A percentile compares a stretch with the other conserved stretches of the same genome.
Evolutionary conservation across 1,140 invertebrate genomes (phyloP).

Genomic region (Solenopsis invicta): DNA sequence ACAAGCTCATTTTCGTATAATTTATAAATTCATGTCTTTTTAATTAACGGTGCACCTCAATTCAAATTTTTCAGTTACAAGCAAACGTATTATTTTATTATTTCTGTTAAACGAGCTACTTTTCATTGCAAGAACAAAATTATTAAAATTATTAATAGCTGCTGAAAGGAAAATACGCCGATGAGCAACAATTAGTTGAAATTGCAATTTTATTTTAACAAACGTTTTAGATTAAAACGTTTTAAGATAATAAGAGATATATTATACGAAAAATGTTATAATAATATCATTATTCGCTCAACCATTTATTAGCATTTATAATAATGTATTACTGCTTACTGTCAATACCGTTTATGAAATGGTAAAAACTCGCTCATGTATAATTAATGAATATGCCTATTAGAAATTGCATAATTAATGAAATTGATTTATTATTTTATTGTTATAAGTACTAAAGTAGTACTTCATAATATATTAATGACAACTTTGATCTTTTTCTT

Average conservation of each 20-base stretch:
- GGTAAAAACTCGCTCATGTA: conserved; percentile 16
- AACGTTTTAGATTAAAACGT: not conserved
- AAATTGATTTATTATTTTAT: conserved; percentile 8
- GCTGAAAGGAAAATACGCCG: not conserved
- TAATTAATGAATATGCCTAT: conserved; percentile 29
- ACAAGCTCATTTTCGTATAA: conserved; percentile 7
- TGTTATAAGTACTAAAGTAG: conserved; percentile 7
- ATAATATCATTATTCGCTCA: not conserved
- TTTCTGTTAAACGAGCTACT: conserved; percentile 15
- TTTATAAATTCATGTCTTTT: not conserved
- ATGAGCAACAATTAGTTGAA: not conserved
- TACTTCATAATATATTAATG: conserved; percentile 6
- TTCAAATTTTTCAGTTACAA: conserved; percentile 9
- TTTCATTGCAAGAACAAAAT: conserved; percentile 17
- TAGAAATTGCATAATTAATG: conserved; percentile 16
- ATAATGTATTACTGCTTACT: conserved; percentile 25
- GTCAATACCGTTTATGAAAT: conserved; percentile 3
- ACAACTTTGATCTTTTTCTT: conserved; percentile 13
- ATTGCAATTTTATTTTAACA: not conserved
- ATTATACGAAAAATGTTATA: not conserved
- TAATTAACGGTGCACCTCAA: not conserved
- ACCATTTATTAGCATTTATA: conserved; percentile 33
- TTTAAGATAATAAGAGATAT: conserved; percentile 18
- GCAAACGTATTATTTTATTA: not conserved
- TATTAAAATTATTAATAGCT: not conserved